Conservation (phyloP, 2,888 invertebrate species). For the Cheilosia vernalis region DNA sequence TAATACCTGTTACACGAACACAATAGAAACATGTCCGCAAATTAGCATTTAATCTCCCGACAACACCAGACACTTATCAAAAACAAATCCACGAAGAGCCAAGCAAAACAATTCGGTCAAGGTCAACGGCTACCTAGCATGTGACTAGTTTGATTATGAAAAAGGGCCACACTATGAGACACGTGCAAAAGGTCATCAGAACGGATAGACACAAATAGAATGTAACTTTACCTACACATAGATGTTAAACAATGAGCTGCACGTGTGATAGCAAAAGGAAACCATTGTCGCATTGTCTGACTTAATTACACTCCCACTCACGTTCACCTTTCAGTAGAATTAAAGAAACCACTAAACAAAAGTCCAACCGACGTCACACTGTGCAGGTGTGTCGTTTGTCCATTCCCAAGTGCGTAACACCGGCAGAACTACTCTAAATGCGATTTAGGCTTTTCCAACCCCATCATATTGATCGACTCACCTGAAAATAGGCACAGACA, state of each 20-base stretch:
- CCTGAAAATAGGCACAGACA: conserved; percentile 68
- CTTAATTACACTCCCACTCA: neutral
- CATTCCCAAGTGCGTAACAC: neutral
- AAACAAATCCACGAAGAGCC: neutral
- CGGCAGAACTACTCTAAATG: conserved; percentile 12
- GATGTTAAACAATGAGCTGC: neutral
- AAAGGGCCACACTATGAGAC: neutral
- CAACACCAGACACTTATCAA: neutral
- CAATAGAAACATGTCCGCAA: too few relatives aligned
- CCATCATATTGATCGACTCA: conserved; percentile 63
- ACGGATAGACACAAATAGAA: neutral
- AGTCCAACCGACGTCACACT: neutral
- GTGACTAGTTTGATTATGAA: neutral
- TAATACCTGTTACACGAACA: too few relatives aligned
- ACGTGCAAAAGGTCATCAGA: neutral
- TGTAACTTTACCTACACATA: neutral
- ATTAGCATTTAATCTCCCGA: neutral
- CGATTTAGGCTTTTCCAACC: conserved; percentile 4
- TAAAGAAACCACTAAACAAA: neutral
- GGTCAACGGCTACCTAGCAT: neutral
- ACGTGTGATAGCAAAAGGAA: neutral
- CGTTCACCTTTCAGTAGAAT: neutral
- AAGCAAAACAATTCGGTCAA: neutral
- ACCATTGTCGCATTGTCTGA: neutral
- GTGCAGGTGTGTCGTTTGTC: neutral